These are phyloP conservation scores for Sitophilus oryzae DNA, from an alignment of 1,140 invertebrate genomes.

Conservation along the genomic window DNA sequence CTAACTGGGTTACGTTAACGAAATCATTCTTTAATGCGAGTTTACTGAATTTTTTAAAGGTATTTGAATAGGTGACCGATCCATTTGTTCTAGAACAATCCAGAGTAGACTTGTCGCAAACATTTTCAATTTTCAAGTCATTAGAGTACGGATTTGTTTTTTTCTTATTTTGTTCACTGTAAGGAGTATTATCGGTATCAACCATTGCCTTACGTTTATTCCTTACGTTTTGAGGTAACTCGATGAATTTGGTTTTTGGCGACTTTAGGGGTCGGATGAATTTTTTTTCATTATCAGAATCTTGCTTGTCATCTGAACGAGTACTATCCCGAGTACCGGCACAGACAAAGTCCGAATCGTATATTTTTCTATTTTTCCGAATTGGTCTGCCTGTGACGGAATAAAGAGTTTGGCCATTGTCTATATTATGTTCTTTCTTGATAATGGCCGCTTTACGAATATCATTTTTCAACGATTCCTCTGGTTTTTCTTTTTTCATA, in stretches of 20 bases:
- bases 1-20: no score
- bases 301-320: background rate
- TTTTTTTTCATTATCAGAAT: background rate
- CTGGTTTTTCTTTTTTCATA: background rate
- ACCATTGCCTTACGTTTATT: no score
- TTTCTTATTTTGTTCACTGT: no score
- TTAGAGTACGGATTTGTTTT: no score
- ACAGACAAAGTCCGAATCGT: conserved; percentile 1
- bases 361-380: conserved; percentile 2
- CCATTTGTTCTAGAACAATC: conserved; percentile 13
- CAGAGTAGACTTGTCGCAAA: no score
- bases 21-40: conserved; percentile 11
- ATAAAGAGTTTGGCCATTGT: background rate
- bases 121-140: no score
- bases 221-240: no score
- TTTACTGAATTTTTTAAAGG: no score
- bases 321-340: background rate
- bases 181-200: no score
- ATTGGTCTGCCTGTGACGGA: background rate
- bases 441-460: background rate
- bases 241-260: no score
- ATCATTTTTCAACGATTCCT: background rate
- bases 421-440: background rate
- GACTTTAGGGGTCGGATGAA: no score
- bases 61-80: no score